Conservation (phyloP, 2,888 invertebrate species). For the Rotaria macrura region DNA sequence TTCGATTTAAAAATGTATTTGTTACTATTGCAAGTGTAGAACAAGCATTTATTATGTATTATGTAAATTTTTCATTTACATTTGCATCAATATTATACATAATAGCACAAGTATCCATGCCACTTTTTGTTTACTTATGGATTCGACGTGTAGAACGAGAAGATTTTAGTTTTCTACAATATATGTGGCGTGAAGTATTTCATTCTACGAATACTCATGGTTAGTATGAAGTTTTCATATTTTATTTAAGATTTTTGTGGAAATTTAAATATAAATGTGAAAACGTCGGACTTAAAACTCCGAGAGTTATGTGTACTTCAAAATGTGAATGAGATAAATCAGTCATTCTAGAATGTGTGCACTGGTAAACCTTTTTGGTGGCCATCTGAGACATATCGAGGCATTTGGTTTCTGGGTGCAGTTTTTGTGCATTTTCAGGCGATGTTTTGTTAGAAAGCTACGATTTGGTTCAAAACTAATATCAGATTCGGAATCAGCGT, state of each 20-base stretch:
- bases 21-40: not conserved
- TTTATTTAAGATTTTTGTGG: not conserved
- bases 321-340: too few species aligned
- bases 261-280: too few species aligned
- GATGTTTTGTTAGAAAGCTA: too few species aligned
- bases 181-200: not conserved
- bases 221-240: not conserved
- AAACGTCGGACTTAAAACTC: too few species aligned
- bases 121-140: not conserved
- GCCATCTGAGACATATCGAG: too few species aligned
- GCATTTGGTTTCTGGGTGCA: too few species aligned
- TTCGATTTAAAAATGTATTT: conserved; percentile 5
- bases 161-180: not conserved
- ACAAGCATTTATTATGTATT: not conserved
- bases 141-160: not conserved
- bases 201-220: not conserved
- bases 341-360: too few species aligned
- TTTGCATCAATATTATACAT: not conserved
- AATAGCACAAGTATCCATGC: not conserved
- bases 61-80: not conserved
- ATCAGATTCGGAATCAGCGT: too few species aligned
- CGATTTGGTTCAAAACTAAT: too few species aligned
- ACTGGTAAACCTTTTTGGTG: too few species aligned
- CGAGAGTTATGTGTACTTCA: too few species aligned
- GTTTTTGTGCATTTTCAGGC: too few species aligned